phyloP scores from a whole-genome alignment of 2,888 invertebrate genomes.

The Drosophila mercatorum region DNA sequence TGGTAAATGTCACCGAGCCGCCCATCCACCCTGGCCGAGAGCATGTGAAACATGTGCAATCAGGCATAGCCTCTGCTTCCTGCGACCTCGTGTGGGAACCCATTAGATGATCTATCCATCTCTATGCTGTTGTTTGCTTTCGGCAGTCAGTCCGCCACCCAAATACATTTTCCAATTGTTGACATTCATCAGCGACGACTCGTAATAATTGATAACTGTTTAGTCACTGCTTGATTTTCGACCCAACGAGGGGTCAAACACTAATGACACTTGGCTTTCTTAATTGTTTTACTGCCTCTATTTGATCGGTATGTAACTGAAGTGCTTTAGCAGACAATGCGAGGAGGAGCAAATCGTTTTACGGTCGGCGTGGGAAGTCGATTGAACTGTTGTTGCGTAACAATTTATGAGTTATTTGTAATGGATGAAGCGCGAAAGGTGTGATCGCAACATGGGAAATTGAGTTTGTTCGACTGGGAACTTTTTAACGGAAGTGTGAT shows the following conservation, averaged over 20 bases:
- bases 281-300: conserved; percentile 57
- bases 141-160: conserved; percentile 38
- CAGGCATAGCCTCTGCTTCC: conserved; percentile 52
- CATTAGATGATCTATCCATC: conserved; percentile 40
- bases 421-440: conserved; percentile 41
- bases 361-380: conserved; percentile 54
- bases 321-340: conserved; percentile 44
- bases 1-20: conserved; percentile 60
- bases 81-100: conserved; percentile 53
- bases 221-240: conserved; percentile 74
- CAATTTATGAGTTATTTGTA: conserved; percentile 41
- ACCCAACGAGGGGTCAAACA: conserved; percentile 38
- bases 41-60: conserved; percentile 64
- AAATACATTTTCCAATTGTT: conserved; percentile 48
- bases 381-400: conserved; percentile 53
- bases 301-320: conserved; percentile 37
- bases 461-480: background rate
- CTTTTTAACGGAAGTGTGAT: background rate
- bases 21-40: conserved; percentile 14
- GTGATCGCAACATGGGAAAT: conserved; percentile 52
- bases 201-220: conserved; percentile 78
- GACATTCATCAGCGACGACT: conserved; percentile 55
- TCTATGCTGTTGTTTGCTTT: conserved; percentile 47
- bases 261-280: conserved; percentile 46
- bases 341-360: conserved; percentile 52